Base-by-base conservation (phyloP, 2,888 invertebrate genomes). In the Eupithecia subumbrata region DNA sequence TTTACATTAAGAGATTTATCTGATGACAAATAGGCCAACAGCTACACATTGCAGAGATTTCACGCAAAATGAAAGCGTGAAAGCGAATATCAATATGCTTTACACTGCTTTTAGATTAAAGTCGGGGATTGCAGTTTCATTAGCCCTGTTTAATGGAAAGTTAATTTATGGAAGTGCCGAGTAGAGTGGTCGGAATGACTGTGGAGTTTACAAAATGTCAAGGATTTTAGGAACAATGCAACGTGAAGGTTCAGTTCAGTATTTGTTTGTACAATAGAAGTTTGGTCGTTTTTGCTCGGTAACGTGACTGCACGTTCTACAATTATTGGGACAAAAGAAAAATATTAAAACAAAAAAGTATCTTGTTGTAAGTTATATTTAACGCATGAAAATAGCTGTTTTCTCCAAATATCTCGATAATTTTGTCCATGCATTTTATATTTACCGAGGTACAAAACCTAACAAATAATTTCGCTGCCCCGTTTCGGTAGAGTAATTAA, bases 401-500 rank as follows among this genome's bases (percentile, higher is more conserved):
- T 64, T 34, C 34, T 9, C 30, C 18, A 45, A 40, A 68, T 14
- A 68, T 5, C 43, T 68, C 25, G 12, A 68, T 45, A 40, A 37
- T 37, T n/a, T 40, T 22, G 40, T 45, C 68, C 43, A 45, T 25
- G 43, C 43, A 68, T 68, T 68, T 68, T 45, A 45, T 43, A 43
- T 40, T 68, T 25, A 48, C 34, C 37, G 52, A 56, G 66, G 66
- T 40, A 75, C 48, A 68, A 68, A 68, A n/a, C 40, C 2, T 34
- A 66, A 68, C 68, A 71, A 71, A 71, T 71, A 37, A 71, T 71
- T 71, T 71, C 34, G 40, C 25, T 71, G 48, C 72, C 68, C 72
- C 40, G 72, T 73, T 72, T 73, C 72, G 69, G 74, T 72, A 69
- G 71, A 68, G 76, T 82, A 82, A 84, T 87, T 86, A 84, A 84